Percentiles rank a stretch among this genome's conserved stretches.
phyloP scores from a whole-genome alignment of 2,797 vertebrate species.

The Schizopygopsis pylzovi region DNA sequence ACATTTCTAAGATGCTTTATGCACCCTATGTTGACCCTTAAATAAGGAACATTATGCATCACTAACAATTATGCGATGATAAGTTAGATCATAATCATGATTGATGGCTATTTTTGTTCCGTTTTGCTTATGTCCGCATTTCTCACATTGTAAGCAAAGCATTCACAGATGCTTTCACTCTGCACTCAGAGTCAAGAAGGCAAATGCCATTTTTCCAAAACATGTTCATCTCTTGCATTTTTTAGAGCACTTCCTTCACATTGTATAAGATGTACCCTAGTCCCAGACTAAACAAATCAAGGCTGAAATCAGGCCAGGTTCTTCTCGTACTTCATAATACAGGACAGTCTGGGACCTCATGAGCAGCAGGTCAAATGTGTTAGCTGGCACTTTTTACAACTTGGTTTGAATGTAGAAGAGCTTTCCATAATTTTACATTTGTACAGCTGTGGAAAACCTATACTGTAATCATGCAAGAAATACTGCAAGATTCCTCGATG shows the following conservation, averaged over 20 bases:
- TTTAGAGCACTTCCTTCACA: neutral
- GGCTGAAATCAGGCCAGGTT: slow-evolving; percentile 28
- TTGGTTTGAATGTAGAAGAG: neutral
- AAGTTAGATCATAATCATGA: neutral
- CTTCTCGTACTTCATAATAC: slow-evolving; percentile 24
- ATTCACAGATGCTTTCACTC: neutral
- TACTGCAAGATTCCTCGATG: neutral
- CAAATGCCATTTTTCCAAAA: neutral
- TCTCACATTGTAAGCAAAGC: neutral
- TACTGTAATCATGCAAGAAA: neutral
- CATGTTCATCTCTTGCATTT: neutral
- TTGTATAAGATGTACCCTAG: slow-evolving; percentile 22
- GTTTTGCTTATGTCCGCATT: neutral
- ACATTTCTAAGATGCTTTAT: neutral
- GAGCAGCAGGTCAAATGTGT: neutral
- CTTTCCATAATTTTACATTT: neutral
- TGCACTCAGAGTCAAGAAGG: neutral
- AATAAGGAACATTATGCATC: neutral
- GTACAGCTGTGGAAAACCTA: neutral
- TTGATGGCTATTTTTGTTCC: neutral
- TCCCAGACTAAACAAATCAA: slow-evolving; percentile 43
- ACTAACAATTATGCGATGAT: neutral
- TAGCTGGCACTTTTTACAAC: neutral
- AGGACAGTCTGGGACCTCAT: slow-evolving; percentile 2
- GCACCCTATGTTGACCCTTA: neutral